Conservation (phyloP, 2,113 vertebrate genomes). For the Illadopsis cleaveri region DNA sequence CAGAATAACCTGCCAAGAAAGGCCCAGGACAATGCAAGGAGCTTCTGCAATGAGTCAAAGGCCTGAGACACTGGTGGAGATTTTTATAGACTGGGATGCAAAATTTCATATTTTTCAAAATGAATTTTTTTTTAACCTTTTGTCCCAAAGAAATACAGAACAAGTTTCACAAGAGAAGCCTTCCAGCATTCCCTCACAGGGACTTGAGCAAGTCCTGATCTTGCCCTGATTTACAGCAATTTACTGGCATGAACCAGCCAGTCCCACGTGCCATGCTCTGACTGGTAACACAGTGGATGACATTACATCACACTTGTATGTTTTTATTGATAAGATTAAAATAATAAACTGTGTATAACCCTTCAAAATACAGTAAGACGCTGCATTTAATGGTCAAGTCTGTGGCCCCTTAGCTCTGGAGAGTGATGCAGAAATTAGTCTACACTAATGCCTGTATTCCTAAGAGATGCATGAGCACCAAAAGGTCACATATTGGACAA, state of each 20-base stretch:
- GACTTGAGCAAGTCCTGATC: neutral
- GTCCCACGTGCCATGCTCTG: neutral
- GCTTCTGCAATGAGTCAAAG: neutral
- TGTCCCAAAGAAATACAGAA: neutral
- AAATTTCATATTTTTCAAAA: neutral
- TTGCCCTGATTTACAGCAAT: neutral
- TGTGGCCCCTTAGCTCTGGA: neutral
- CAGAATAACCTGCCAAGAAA: neutral
- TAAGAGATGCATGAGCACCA: neutral
- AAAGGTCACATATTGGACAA: neutral
- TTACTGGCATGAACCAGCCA: neutral
- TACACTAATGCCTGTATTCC: neutral
- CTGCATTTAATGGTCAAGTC: neutral
- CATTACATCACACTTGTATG: neutral
- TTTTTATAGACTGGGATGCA: neutral
- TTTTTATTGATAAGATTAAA: neutral
- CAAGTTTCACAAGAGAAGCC: neutral
- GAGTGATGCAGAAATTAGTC: neutral
- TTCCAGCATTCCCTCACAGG: neutral
- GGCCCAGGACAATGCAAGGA: accelerated
- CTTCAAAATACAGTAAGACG: neutral
- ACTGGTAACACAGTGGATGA: neutral
- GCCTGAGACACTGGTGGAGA: accelerated
- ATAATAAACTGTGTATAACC: neutral
- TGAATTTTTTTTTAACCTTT: neutral